Base-by-base conservation (phyloP, 1,140 invertebrate genomes). In the Chironomus striatipennis region DNA sequence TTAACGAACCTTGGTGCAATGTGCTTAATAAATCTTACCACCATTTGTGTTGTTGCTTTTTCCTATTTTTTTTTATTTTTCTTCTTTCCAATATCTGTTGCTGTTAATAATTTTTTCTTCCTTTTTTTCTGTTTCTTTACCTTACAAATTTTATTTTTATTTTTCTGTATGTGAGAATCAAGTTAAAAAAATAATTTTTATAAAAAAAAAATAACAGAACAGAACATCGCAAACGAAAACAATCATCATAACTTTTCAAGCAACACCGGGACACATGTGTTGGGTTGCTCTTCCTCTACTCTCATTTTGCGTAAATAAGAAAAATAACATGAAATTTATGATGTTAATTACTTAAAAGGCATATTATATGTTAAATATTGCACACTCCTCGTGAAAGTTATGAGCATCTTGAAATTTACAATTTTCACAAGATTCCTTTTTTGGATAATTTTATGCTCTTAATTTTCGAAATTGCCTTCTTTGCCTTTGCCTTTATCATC, bases 291-390 rank as follows among this genome's bases (percentile, higher is more conserved):
- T 5, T 34, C 24, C 5, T 34, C 24, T n/a, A 5, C 24, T 34
- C 5, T 34, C 1, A 2, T 57, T 57, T 57, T 57, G 47, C 47
- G 47, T 57, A 57, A 57, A 57, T 57, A 57, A 57, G 1, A 57
- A 57, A 57, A 34, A 12, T 12, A 5, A 57, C 47, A n/a, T 12
- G 47, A 57, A 57, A 57, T 57, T 57, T 57, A 57, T 57, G 47
- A n/a, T 57, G n/a, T 57, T 57, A 57, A 57, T 57, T 57, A 57
- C 47, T 57, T 57, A n/a, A 57, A 57, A 57, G 47, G 47, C 47
- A 57, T 57, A 57, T 57, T 57, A n/a, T 57, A 57, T 57, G 12
- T 47, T 57, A 57, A 12, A 57, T 57, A n/a, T 57, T 57, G 24
- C 24, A 57, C 47, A 57, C 47, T 12, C 47, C 47, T 57, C 12